Conservation (phyloP, 2,797 vertebrate genomes). For the Uromys caudimaculatus region DNA sequence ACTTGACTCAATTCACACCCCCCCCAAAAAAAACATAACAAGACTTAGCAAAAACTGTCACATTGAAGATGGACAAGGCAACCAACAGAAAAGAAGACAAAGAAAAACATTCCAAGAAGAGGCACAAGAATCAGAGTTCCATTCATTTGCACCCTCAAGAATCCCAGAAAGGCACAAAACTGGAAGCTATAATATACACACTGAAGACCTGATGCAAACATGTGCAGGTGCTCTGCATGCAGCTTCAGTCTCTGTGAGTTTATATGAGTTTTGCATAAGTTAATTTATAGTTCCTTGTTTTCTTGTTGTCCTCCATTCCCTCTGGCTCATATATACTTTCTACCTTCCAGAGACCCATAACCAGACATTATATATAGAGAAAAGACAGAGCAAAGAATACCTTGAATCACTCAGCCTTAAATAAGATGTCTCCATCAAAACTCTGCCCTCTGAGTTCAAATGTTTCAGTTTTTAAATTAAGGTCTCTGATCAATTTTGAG, state of each 20-base stretch:
- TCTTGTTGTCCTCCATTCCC: background rate
- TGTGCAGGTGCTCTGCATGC: background rate
- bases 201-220: no score
- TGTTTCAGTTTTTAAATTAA: background rate
- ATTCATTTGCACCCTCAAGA: no score
- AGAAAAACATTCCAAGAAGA: no score
- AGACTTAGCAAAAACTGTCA: background rate
- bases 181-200: no score
- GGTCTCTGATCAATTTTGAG: background rate
- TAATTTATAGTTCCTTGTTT: background rate
- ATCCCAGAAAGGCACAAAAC: no score
- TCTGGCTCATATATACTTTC: background rate
- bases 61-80: background rate
- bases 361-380: background rate
- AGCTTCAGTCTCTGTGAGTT: no score
- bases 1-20: no score
- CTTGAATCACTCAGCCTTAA: background rate
- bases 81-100: background rate
- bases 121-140: background rate
- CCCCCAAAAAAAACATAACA: background rate
- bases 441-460: no score
- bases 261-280: background rate
- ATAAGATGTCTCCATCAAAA: background rate
- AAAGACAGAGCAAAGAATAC: background rate
- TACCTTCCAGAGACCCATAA: background rate